phyloP scores from a whole-genome alignment of 2,797 vertebrate species.

The Rhinichthys osculus region DNA sequence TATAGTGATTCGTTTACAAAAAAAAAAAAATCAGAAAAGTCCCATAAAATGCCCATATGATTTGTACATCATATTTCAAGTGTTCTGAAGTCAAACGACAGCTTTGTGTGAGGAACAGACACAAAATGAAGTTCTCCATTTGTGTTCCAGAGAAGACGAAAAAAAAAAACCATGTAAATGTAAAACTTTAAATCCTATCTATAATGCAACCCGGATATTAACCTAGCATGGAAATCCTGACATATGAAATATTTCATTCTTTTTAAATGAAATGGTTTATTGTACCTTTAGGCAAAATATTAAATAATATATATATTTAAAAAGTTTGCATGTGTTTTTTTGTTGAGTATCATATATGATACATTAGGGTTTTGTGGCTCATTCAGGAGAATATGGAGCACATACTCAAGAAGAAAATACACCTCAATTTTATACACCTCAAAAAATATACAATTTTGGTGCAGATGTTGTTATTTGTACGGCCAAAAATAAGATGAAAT shows the following conservation, averaged over 20 bases:
- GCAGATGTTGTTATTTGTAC: neutral
- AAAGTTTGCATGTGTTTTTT: neutral
- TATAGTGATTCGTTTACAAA: too few species aligned
- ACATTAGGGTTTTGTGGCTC: neutral
- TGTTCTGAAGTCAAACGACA: constrained; percentile 4
- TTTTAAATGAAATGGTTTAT: neutral
- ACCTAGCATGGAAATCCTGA: neutral
- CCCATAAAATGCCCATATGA: constrained; percentile 58
- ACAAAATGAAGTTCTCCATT: neutral
- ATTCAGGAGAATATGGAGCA: neutral
- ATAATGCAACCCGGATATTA: constrained; percentile 41
- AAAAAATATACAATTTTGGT: neutral
- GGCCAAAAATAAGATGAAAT: neutral
- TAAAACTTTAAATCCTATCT: neutral
- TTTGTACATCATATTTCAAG: neutral
- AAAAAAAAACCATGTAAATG: neutral
- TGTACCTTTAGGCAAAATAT: neutral
- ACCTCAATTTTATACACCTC: neutral
- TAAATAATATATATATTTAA: neutral
- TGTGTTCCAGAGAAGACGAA: neutral
- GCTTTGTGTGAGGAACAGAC: constrained; percentile 1
- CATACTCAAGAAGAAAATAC: neutral
- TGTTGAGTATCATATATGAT: neutral
- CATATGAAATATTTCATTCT: neutral
- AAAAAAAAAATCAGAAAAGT: constrained; percentile 14